Evolutionary conservation across 2,113 vertebrate species (phyloP).

Genomic region (Pionites leucogaster): DNA sequence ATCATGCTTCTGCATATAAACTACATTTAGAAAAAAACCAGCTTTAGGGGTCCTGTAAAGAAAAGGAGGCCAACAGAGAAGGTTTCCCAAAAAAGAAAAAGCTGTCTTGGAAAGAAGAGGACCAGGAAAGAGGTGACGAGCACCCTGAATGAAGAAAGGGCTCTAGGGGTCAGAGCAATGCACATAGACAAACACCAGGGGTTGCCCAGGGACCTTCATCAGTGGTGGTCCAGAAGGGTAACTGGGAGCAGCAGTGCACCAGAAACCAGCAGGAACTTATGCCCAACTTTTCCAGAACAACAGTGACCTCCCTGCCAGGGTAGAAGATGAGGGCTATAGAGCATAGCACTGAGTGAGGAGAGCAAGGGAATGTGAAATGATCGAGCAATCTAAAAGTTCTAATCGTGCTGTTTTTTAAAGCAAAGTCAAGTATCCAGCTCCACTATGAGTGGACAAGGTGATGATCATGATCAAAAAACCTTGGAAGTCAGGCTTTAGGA

Average conservation of each 20-base stretch:
- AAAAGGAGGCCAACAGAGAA: background rate
- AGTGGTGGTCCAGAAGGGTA: background rate
- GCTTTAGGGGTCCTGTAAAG: fast-evolving
- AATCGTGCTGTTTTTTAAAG: background rate
- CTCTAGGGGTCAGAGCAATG: background rate
- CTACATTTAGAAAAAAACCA: background rate
- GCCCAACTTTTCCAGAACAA: background rate
- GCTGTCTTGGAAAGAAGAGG: background rate
- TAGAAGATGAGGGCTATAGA: background rate
- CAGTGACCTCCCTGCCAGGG: background rate
- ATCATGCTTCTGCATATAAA: background rate
- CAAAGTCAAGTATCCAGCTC: background rate
- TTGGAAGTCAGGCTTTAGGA: background rate
- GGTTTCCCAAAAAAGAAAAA: background rate
- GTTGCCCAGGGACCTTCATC: background rate
- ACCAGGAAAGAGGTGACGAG: background rate
- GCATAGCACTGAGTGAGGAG: fast-evolving
- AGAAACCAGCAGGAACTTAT: background rate
- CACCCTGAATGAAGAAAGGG: background rate
- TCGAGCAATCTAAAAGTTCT: background rate
- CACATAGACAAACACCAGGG: background rate
- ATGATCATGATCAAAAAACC: background rate
- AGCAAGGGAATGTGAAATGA: background rate
- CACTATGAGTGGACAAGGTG: background rate
- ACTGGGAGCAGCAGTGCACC: background rate